Base-by-base conservation (phyloP, 2,888 invertebrate genomes). In the Eupsilia transversa region DNA sequence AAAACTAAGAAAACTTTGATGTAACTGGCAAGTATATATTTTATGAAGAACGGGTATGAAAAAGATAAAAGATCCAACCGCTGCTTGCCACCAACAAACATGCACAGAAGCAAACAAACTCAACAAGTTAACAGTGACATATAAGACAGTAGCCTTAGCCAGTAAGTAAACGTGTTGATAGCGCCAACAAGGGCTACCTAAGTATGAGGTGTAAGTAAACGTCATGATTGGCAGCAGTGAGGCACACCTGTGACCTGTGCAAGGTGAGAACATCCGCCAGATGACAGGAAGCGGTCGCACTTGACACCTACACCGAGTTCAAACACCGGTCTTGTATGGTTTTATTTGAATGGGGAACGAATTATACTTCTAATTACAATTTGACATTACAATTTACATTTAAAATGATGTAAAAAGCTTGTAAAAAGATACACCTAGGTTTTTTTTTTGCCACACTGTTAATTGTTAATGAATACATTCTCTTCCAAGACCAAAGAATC, bases 231-330 rank as follows among this genome's bases (percentile, higher is more conserved):
- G 54, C 54, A 74, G 77, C 10, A 43, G 38, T 7, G 1, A 46
- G 41, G 57, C 59, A 41, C 75, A 75, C 74, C 74, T 66, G 78
- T 68, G 33, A 80, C 73, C 73, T 63, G 76, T 82, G 80, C 61
- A 69, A 84, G 76, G 79, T 73, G 79, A 82, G 81, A 64, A 86
- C 91, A 88, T 92, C 92, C 91, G 92, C 88, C 90, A 91, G 90
- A 89, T 91, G 92, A 72, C 82, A 85, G 91, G 92, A 91, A 87
- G 83, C 79, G 81, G 78, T 66, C 70, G 71, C 72, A 82, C 78
- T 79, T 79, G 77, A 65, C 69, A 79, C 76, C 63, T 23, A 30
- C 46, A 49, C 43, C 38, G 46, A 30, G 27, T 57, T 54, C 35
- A 35, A 33, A 38, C 23, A 57, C 67, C 20, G 23, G 23, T 38